Evolutionary conservation across 1,140 invertebrate species (phyloP).

Genomic region (Macrobrachium rosenbergii): DNA sequence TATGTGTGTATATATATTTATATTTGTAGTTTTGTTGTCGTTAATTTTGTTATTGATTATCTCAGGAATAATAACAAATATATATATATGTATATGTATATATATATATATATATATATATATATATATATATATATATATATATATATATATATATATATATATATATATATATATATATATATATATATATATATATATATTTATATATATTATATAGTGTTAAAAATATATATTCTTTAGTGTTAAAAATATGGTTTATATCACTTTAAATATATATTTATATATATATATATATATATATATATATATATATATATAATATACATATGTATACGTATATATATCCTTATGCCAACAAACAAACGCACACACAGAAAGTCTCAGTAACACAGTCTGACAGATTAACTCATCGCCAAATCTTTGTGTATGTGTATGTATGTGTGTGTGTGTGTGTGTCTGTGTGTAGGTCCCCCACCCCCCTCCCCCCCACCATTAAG

Average conservation of each 20-base stretch:
- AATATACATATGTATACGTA: background rate
- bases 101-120: background rate
- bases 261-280: background rate
- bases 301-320: conserved; percentile 1
- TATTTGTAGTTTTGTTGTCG: no score
- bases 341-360: background rate
- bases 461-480: no score
- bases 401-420: no score
- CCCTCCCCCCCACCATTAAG: no score
- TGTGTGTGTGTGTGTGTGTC: no score
- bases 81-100: background rate
- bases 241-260: no score
- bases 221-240: background rate
- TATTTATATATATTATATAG: background rate
- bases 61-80: no score
- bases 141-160: conserved; percentile 3
- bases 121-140: background rate
- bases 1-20: background rate
- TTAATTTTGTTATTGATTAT: no score
- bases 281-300: conserved; percentile 13
- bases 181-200: conserved; percentile 7
- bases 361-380: no score
- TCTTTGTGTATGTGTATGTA: no score
- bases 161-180: conserved; percentile 2
- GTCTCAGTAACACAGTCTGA: no score